Evolutionary conservation across 2,113 vertebrate species (phyloP).

Genomic region (Ciconia maguari): DNA sequence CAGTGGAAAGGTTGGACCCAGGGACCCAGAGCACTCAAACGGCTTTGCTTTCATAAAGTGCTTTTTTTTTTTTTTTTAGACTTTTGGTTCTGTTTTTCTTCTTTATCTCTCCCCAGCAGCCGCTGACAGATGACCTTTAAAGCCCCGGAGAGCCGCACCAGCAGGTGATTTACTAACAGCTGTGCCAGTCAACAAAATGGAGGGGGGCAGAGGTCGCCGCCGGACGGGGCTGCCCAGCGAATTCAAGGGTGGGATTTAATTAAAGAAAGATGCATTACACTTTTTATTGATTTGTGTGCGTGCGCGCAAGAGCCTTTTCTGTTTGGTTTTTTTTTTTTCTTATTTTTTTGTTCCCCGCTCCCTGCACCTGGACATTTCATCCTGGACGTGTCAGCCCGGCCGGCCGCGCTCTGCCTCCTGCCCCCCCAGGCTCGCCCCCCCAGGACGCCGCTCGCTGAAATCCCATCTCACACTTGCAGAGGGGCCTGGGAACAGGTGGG

Average conservation of each 20-base stretch:
- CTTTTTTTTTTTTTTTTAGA: not conserved
- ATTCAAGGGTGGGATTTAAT: slow-evolving; percentile 47
- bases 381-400: not conserved
- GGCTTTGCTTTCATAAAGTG: not conserved
- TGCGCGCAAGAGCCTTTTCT: accelerated
- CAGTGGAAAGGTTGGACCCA: not conserved
- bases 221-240: not conserved
- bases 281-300: slow-evolving; percentile 17
- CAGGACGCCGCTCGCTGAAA: not conserved
- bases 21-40: accelerated
- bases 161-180: slow-evolving; percentile 71
- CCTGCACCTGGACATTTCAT: slow-evolving; percentile 44
- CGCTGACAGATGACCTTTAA: slow-evolving; percentile 66
- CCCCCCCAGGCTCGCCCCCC: no score
- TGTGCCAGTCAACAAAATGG: slow-evolving; percentile 58
- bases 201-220: slow-evolving; percentile 23
- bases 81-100: slow-evolving; percentile 51
- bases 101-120: slow-evolving; percentile 54
- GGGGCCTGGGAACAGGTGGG: slow-evolving; percentile 41
- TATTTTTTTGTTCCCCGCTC: not conserved
- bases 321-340: no score
- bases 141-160: slow-evolving; percentile 1
- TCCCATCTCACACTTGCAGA: slow-evolving; percentile 18
- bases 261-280: slow-evolving; percentile 59
- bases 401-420: accelerated